Evolutionary conservation across 2,113 vertebrate species (phyloP).

Genomic region (Rhinolophus sinicus): DNA sequence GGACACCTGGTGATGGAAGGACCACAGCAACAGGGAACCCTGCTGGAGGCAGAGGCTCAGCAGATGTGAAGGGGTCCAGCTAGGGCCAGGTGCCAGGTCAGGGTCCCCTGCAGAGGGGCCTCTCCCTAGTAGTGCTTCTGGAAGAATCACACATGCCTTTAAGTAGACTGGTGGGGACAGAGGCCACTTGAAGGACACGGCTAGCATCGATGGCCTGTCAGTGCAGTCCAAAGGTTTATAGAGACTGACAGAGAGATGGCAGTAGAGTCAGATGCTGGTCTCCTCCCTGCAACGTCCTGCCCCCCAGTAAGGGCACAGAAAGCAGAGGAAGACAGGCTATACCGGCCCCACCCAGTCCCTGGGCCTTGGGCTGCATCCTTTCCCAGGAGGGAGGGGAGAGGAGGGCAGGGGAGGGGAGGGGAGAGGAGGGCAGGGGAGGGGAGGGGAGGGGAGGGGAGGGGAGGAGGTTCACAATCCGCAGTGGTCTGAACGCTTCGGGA

Average conservation of each 20-base stretch:
- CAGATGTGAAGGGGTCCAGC: neutral
- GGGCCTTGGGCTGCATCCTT: neutral
- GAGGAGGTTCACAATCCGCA: neutral
- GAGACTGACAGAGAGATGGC: neutral
- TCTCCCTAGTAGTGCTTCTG: neutral
- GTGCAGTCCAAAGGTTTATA: neutral
- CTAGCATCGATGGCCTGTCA: neutral
- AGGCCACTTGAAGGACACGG: neutral
- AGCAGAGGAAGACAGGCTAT: neutral
- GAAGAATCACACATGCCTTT: neutral
- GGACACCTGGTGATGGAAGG: neutral
- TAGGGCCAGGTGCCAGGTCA: neutral
- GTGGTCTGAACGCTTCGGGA: neutral
- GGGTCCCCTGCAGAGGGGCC: neutral
- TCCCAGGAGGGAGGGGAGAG: neutral
- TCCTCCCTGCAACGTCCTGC: neutral
- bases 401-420: neutral
- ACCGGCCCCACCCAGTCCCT: no score
- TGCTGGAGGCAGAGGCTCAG: neutral
- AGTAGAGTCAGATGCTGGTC: neutral
- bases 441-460: neutral
- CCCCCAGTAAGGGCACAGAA: rapidly evolving
- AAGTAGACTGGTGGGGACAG: neutral
- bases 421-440: neutral
- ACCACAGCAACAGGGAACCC: neutral